Evolutionary conservation across 2,888 invertebrate species (phyloP).

Genomic region (Axea sp.): DNA sequence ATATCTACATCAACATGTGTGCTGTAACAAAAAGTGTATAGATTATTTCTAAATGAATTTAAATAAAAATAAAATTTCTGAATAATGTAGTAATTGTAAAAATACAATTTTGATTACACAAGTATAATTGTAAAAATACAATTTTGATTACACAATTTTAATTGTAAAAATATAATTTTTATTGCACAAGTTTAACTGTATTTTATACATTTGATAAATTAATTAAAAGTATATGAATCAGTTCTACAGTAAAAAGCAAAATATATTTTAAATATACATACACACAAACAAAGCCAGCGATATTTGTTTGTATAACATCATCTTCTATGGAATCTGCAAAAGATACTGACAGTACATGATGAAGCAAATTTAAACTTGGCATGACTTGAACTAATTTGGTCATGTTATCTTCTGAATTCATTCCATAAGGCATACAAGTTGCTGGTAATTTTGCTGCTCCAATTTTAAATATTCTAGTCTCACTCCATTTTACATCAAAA

Average conservation of each 20-base stretch:
- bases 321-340: conserved; percentile 91
- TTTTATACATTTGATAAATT: no score
- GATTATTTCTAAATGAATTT: no score
- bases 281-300: conserved; percentile 95
- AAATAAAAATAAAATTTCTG: no score
- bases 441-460: conserved; percentile 96
- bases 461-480: conserved; percentile 95
- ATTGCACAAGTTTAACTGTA: no score
- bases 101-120: no score
- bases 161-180: no score
- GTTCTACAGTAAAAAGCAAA: no score
- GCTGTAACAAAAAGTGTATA: conserved; percentile 79
- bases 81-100: no score
- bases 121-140: no score
- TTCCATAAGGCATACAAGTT: conserved; percentile 97
- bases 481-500: conserved; percentile 94
- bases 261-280: no score
- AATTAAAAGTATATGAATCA: no score
- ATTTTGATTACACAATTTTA: no score
- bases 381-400: conserved; percentile 92
- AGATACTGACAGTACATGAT: conserved; percentile 94
- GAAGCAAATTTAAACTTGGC: conserved; percentile 88
- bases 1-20: conserved; percentile 94
- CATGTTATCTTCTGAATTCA: conserved; percentile 94
- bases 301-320: conserved; percentile 91